Conservation (phyloP, 2,797 vertebrate species). For the Fratercula arctica region DNA sequence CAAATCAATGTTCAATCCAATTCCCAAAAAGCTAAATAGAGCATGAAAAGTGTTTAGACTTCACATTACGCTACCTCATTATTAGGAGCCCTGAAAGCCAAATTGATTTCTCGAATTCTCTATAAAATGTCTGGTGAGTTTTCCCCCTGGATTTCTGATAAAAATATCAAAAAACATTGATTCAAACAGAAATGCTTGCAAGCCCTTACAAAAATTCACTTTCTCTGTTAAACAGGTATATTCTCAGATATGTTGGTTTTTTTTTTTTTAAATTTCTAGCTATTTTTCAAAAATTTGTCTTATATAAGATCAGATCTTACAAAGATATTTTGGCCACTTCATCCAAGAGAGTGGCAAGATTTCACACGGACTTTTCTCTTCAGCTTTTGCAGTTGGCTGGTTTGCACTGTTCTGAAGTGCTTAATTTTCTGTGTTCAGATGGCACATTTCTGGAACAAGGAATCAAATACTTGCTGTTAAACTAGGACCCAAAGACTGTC, state of each 20-base stretch:
- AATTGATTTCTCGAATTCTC: not conserved
- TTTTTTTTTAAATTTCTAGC: not conserved
- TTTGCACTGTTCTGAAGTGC: not conserved
- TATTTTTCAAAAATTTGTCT: not conserved
- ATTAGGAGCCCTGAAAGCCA: not conserved
- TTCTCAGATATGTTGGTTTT: rapidly evolving
- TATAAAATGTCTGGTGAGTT: not conserved
- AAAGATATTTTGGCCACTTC: not conserved
- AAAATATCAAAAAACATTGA: not conserved
- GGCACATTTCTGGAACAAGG: not conserved
- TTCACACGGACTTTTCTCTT: not conserved
- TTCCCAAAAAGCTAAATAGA: not conserved
- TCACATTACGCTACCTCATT: not conserved
- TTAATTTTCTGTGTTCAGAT: not conserved
- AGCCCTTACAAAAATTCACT: not conserved
- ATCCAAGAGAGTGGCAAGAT: not conserved
- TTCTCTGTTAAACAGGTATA: not conserved
- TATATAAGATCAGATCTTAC: not conserved
- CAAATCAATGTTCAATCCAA: not conserved
- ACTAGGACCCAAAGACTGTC: not conserved
- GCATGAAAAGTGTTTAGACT: not conserved
- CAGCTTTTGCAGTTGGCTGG: not conserved
- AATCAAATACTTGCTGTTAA: not conserved
- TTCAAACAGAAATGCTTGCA: not conserved
- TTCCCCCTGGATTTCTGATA: not conserved